Percentiles rank a stretch among this genome's conserved stretches.
phyloP scores from a whole-genome alignment of 2,888 invertebrate genomes.

The Trichogramma evanescens region DNA sequence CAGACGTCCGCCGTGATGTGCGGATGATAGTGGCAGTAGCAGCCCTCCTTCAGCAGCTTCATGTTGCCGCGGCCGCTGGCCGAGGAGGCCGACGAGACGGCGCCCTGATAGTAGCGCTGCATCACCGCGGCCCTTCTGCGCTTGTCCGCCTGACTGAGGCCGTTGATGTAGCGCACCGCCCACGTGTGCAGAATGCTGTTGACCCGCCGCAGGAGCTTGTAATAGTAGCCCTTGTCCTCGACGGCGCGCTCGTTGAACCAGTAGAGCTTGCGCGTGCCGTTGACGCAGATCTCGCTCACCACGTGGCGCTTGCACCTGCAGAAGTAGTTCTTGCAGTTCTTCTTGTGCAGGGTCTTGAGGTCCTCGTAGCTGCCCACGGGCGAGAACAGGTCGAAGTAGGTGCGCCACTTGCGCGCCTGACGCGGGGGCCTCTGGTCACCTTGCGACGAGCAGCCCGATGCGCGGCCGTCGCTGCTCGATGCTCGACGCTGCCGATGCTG shows the following conservation, averaged over 20 bases:
- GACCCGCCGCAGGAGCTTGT: slow-evolving; percentile 38
- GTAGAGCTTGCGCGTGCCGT: slow-evolving; percentile 41
- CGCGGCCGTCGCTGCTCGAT: not conserved
- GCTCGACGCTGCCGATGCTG: not conserved
- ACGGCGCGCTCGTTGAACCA: slow-evolving; percentile 44
- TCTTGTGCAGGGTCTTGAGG: slow-evolving; percentile 36
- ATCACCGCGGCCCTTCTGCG: too few species aligned
- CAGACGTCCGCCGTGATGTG: slow-evolving; percentile 79
- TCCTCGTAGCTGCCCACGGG: slow-evolving; percentile 38
- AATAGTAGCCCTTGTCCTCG: slow-evolving; percentile 44
- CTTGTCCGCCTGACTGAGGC: slow-evolving; percentile 26
- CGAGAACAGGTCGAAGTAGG: slow-evolving; percentile 39
- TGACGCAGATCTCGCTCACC: slow-evolving; percentile 43
- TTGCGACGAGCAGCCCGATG: not conserved
- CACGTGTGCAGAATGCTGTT: slow-evolving; percentile 40
- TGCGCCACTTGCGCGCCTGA: slow-evolving; percentile 22
- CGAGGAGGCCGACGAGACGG: not conserved
- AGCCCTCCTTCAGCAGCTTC: slow-evolving; percentile 44
- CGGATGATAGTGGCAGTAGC: slow-evolving; percentile 68
- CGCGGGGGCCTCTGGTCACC: not conserved
- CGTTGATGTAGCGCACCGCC: slow-evolving; percentile 41
- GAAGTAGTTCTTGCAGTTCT: slow-evolving; percentile 40
- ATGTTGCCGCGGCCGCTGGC: slow-evolving; percentile 41
- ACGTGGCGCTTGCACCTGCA: slow-evolving; percentile 43
- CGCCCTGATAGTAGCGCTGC: not conserved